These are phyloP conservation scores for Plodia interpunctella DNA, from an alignment of 1,140 invertebrate genomes.

Conservation along the genomic window DNA sequence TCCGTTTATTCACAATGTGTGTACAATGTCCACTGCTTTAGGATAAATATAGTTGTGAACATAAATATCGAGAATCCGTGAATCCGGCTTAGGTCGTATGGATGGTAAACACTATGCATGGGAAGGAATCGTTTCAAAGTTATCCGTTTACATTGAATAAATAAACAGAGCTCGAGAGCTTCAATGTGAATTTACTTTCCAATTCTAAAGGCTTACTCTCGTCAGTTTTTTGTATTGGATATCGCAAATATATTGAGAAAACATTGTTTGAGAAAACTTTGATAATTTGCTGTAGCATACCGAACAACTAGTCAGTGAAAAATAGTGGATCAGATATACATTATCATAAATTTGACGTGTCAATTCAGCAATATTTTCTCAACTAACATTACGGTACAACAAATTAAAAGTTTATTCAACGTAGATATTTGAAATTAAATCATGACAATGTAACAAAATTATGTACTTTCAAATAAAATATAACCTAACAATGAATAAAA, in stretches of 20 bases:
- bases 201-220: neutral
- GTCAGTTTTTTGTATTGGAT: neutral
- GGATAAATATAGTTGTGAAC: constrained; percentile 20
- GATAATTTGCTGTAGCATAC: too few species aligned
- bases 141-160: constrained; percentile 11
- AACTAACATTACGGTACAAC: too few species aligned
- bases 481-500: too few species aligned
- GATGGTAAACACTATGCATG: constrained; percentile 11
- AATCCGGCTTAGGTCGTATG: constrained; percentile 10
- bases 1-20: neutral
- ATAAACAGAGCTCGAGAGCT: neutral
- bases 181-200: neutral
- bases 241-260: neutral
- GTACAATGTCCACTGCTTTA: constrained; percentile 1
- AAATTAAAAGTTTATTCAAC: too few species aligned
- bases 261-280: neutral
- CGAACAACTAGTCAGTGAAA: too few species aligned
- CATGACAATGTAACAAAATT: too few species aligned
- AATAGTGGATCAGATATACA: too few species aligned
- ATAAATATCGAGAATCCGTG: constrained; percentile 13
- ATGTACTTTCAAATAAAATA: too few species aligned
- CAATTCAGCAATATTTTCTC: too few species aligned
- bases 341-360: too few species aligned
- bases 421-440: too few species aligned
- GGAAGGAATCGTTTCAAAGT: constrained; percentile 8